A percentile compares a stretch with the other conserved stretches of the same genome.
phyloP scores from a whole-genome alignment of 2,888 invertebrate genomes.

The Crocallis elinguaria region DNA sequence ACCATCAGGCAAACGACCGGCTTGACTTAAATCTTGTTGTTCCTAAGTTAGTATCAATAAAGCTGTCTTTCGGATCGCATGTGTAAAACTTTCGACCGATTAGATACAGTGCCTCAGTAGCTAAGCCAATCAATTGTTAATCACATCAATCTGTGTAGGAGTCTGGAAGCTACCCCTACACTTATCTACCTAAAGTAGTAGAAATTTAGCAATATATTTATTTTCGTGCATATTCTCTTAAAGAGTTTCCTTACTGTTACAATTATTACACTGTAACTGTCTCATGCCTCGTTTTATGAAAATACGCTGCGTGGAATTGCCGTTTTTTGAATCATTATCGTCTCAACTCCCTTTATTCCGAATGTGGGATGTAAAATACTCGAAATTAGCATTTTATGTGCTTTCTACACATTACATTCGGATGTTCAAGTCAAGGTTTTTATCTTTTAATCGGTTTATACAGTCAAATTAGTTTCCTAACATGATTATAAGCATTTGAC shows the following conservation, averaged over 20 bases:
- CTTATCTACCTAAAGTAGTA: too few species aligned
- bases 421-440: conserved; percentile 15
- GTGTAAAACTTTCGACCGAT: too few species aligned
- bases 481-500: conserved; percentile 44
- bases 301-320: conserved; percentile 68
- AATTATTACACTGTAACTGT: background rate
- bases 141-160: too few species aligned
- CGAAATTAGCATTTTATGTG: conserved; percentile 53
- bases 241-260: conserved; percentile 7
- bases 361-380: conserved; percentile 47
- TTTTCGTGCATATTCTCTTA: background rate
- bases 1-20: too few species aligned
- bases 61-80: too few species aligned
- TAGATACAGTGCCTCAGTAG: too few species aligned
- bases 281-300: conserved; percentile 71
- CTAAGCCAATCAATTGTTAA: too few species aligned
- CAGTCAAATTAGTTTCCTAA: conserved; percentile 39
- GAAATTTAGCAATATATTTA: background rate
- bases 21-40: too few species aligned
- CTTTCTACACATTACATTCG: conserved; percentile 8
- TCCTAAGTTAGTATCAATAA: too few species aligned
- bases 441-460: conserved; percentile 23
- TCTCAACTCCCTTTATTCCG: conserved; percentile 38
- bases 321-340: conserved; percentile 72
- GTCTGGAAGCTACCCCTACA: too few species aligned